Evolutionary conservation across 2,888 invertebrate genomes (phyloP), one percentile per base, ranked within the genome.

Genomic region (Dusona sp.): DNA sequence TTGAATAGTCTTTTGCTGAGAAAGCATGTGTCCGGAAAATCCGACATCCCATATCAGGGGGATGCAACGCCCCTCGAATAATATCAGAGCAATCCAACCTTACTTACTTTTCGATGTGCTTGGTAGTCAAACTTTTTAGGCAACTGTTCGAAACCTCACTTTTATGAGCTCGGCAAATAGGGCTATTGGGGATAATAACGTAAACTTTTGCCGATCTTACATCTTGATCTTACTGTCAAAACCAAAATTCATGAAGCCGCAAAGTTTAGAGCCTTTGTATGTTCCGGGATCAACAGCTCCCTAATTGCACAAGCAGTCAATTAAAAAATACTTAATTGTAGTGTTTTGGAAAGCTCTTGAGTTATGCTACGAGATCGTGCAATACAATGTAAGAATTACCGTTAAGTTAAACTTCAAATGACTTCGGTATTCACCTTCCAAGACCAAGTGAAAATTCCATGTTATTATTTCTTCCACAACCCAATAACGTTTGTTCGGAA

Each of bases 1-100:
- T 83, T 25, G 68, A 74, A 74, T 64, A 77, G 70, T 72, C 54
- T 83, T 79, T 79, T 79, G 83, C 79, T 79, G 85, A 85, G 85
- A 64, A 65, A 42, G 75, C 79, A 42, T 79, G 73, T 86, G 85
- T 83, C 79, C 85, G 83, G 83, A 79, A 86, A 86, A 86, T 83
- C 57, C 79, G 45, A 79, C 83, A 38, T 86, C 61, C 36, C 57
- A 13, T 57, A 48, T 42, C 73, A 11, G 67, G 42, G 78, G 67
- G 74, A 73, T 79, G 79, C 82, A 64, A 85, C 81, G 68, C 79
- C 82, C 70, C 85, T 74, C 82, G 54, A 81, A 85, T 82, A 85
- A 70, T 74, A 73, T 67, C 36, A 54, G 19, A 11, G 78, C 61
- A 38, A 65, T 79, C 77, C 54, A 72, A 72, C 61, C 79, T 57